Percentiles rank a stretch among this genome's conserved stretches.
These are phyloP conservation scores for Drosophila barbarae DNA, from an alignment of 2,888 invertebrate genomes.

Conservation along the genomic window DNA sequence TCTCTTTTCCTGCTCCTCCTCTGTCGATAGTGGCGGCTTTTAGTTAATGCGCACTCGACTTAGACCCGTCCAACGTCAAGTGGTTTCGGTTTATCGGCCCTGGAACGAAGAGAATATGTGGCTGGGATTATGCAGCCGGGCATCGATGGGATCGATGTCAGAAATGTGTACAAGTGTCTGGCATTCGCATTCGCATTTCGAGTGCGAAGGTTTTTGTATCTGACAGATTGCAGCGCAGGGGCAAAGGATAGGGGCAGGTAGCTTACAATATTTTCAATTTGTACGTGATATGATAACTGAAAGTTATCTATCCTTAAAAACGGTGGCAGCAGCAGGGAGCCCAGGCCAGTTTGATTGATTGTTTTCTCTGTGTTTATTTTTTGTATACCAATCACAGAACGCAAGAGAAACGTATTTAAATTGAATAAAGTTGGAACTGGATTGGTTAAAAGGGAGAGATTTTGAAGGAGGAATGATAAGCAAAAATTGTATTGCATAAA, in stretches of 20 bases:
- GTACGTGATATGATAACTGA: conserved; percentile 60
- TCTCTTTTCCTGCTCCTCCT: conserved; percentile 12
- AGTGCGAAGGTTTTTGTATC: conserved; percentile 39
- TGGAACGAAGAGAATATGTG: conserved; percentile 14
- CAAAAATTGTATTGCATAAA: background rate
- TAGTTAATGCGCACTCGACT: conserved; percentile 66
- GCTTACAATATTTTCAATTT: conserved; percentile 51
- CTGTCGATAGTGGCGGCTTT: conserved; percentile 55
- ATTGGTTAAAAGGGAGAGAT: background rate
- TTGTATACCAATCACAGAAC: conserved; percentile 13
- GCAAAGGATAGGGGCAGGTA: background rate
- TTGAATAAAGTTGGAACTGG: conserved; percentile 24
- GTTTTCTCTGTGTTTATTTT: conserved; percentile 3
- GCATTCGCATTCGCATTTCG: conserved; percentile 39
- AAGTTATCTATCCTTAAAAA: conserved; percentile 26
- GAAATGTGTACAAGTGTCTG: conserved; percentile 52
- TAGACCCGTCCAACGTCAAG: conserved; percentile 41
- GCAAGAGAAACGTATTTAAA: conserved; percentile 35
- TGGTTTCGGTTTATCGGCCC: conserved; percentile 39
- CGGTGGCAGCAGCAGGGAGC: conserved; percentile 27
- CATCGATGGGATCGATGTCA: conserved; percentile 64
- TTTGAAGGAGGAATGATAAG: background rate
- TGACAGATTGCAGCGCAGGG: conserved; percentile 43
- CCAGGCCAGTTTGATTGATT: conserved; percentile 37
- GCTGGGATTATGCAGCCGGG: conserved; percentile 40